Percentiles rank a stretch among this genome's conserved stretches.
Evolutionary conservation across 2,797 vertebrate genomes (phyloP).

Genomic region (Neosilurus mollespiculum): DNA sequence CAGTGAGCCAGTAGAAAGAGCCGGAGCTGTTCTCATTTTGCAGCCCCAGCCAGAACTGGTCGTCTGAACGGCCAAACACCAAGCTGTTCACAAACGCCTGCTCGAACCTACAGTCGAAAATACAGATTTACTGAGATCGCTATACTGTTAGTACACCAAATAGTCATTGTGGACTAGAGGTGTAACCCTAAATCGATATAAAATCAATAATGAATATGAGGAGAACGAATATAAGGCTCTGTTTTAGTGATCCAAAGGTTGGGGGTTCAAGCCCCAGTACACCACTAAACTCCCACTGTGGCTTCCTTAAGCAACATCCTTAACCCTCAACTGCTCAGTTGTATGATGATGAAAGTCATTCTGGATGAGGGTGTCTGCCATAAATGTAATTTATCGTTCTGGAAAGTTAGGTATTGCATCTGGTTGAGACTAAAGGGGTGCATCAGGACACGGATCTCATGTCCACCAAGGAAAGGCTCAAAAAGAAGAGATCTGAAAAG

Average conservation of each 20-base stretch:
- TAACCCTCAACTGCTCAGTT: no score
- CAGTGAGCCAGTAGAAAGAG: conserved; percentile 85
- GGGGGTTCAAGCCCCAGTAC: no score
- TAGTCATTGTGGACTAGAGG: no score
- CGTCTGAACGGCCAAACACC: conserved; percentile 82
- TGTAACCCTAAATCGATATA: no score
- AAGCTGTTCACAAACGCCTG: conserved; percentile 93
- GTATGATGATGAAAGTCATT: no score
- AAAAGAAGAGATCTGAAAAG: no score
- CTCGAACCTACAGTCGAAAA: conserved; percentile 80
- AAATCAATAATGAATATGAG: not conserved
- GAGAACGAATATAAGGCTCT: not conserved
- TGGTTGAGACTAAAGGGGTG: not conserved
- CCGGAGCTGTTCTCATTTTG: conserved; percentile 78
- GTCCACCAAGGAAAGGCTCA: no score
- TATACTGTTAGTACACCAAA: not conserved
- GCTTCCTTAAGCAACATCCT: no score
- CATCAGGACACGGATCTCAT: not conserved
- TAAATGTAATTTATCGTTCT: not conserved
- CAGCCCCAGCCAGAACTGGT: conserved; percentile 89
- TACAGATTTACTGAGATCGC: not conserved
- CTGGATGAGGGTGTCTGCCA: no score
- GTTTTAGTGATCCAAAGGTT: no score
- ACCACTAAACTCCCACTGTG: no score
- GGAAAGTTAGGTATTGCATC: not conserved